Base-by-base conservation (phyloP, 1,140 invertebrate genomes). In the Rhizoglyphus robini region DNA sequence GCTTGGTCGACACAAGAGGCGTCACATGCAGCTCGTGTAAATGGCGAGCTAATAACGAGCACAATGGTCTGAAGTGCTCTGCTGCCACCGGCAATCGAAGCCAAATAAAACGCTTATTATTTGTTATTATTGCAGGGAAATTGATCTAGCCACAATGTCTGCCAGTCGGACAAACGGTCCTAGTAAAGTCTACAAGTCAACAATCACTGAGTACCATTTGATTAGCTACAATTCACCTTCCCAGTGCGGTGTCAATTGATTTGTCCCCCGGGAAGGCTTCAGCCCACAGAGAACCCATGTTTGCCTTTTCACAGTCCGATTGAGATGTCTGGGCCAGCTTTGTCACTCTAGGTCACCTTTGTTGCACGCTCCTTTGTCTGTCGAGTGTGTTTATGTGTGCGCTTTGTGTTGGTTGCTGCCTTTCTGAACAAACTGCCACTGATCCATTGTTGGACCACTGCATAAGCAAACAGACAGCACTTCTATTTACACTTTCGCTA, bases 271-370 rank as follows among this genome's bases (percentile, higher is more conserved):
- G 51, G 51, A 54, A 54, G 51, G 51, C 20, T 23, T 15, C 8
- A 8, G 51, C 51, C 51, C 51, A 54, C 51, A 54, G 8, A 20
- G 51, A 54, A 54, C 51, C 51, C 51, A 54, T 54, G 51, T 54
- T 54, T 54, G 51, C 51, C 51, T 54, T 54, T 54, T 54, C 51
- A 54, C 51, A 54, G 51, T 54, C 51, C 51, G 51, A 54, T 54
- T 54, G 51, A 54, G 51, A 11, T 54, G 51, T 54, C 51, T 54
- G 51, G 51, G 15, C 8, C 15, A 8, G 51, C 51, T 8, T 54
- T 54, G 51, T 54, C 51, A 54, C 51, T 20, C 15, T 20, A 11
- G 51, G 8, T 32, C 51, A 54, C 51, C 31, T 54, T 54, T 20
- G 20, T 8, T 54, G 23, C 15, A 15, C 23, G 31, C 5, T 32